Evolutionary conservation across 1,140 invertebrate species (phyloP).

Genomic region (Brachionus angularis): DNA sequence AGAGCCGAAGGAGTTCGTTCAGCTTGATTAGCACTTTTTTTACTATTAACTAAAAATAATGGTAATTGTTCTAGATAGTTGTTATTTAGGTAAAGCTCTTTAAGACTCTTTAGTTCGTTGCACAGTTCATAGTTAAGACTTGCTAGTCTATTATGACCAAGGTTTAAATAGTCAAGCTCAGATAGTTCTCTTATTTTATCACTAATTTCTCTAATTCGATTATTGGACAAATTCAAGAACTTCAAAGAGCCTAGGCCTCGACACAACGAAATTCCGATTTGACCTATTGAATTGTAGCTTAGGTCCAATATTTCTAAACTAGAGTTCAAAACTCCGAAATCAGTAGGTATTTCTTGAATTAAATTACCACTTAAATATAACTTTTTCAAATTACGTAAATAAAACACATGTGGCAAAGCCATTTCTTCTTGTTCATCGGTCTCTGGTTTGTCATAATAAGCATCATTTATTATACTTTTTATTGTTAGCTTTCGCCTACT

Average conservation of each 20-base stretch:
- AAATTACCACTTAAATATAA: not conserved
- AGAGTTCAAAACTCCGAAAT: constrained; percentile 32
- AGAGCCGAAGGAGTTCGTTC: no score
- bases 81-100: not conserved
- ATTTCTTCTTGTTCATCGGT: constrained; percentile 3
- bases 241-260: not conserved
- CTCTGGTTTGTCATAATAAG: constrained; percentile 15
- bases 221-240: not conserved
- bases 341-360: not conserved
- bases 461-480: constrained; percentile 3
- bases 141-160: not conserved
- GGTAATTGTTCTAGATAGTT: not conserved
- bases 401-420: constrained; percentile 20
- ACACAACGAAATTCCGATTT: not conserved
- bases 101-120: not conserved
- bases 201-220: constrained; percentile 5
- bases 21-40: no score
- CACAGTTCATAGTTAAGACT: constrained; percentile 8
- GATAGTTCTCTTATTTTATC: constrained; percentile 35
- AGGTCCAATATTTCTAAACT: constrained; percentile 9
- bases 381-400: not conserved
- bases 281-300: not conserved
- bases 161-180: constrained; percentile 6
- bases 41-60: not conserved
- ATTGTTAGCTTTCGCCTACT: no score